Base-by-base conservation (phyloP, 2,888 invertebrate species). In the Pyrgus malvae region DNA sequence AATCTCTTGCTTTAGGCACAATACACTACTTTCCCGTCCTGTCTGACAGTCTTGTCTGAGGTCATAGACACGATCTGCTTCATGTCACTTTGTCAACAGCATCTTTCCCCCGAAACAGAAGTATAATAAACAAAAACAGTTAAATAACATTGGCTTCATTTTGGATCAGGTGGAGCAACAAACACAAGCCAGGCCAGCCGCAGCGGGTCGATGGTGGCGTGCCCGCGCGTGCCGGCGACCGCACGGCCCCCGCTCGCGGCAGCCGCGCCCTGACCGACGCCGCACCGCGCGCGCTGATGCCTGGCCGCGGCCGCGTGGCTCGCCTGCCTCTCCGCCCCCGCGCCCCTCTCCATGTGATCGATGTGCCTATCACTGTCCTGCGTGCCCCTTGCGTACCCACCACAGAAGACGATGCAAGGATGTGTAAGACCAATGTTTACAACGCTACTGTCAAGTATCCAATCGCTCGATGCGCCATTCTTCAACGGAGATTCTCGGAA, bases 211-310 rank as follows among this genome's bases (percentile, higher is more conserved):
- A 76, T 90, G 66, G 89, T 90, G 9, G 94, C 93, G 14, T 94
- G 94, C 63, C 93, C 94, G 69, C 94, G 94, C 84, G 93, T 92
- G 79, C 87, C 91, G 27, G 81, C 89, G 58, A 83, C 89, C 65
- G 63, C 88, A 68, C 79, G 84, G 58, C 80, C 88, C 9, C 76
- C 84, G 61, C 80, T 85, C 37, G 87, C 86, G 56, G 90, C 87
- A 3, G 90, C 90, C 27, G 90, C 89, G 45, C 90, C 90, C 76
- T 91, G 90, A 90, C 89, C 82, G 68, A 62, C 74, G 53, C 84
- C 80, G 73, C 82, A 83, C 58, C 83, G 83, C 58, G 77, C 83
- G 74, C 87, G 88, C 80, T 88, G 85, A 88, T 80, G 80, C 59
- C 33, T 14, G 6, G 8, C 16, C 5, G 35, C 11, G 35, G 35